Base-by-base conservation (phyloP, 2,888 invertebrate species). In the Agrotis segetum region DNA sequence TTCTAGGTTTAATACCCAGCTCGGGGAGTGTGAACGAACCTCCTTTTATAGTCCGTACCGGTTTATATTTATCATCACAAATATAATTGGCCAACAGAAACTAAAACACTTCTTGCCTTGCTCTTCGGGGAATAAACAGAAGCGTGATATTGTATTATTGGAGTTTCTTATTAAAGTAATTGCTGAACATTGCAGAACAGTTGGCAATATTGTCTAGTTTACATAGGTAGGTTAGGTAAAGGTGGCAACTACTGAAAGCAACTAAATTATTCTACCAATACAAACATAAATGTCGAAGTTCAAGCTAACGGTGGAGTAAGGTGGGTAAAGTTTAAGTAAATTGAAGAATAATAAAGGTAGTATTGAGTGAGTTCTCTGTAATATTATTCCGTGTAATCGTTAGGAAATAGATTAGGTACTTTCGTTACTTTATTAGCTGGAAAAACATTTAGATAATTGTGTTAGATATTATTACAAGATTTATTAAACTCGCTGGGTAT, bases 211-310 rank as follows among this genome's bases (percentile, higher is more conserved):
- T 60, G 29, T 71, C 16, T 60, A 60, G 63, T 71, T 75, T 64
- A 63, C 59, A 60, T 77, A 64, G 62, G 63, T 77, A 64, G 62
- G 59, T 59, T 63, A 64, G 17, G 44, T 71, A 77, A 75, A 75
- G 44, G 46, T 77, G 71, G 63, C 24, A 78, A 78, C 71, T 78
- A 24, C 49, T 60, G 50, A 55, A 49, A 59, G 49, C 71, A 53
- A 59, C 78, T 78, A 78, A 77, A 75, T 75, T 75, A 71, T 75
- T 77, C 75, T 64, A 50, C 46, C 59, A 71, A 50, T 78, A 64
- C 78, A 71, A 71, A 77, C 78, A 64, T 59, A 78, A 59, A 78
- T 47, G 24, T 46, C 17, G 46, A 75, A 75, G 59, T 75, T 74
- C 46, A 52, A 58, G 61, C 46, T 77, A 63, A 49, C 19, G 59